A percentile compares a stretch with the other conserved stretches of the same genome.
Conservation (phyloP, 2,797 vertebrate genomes). For the Sebastes trivittatus region DNA sequence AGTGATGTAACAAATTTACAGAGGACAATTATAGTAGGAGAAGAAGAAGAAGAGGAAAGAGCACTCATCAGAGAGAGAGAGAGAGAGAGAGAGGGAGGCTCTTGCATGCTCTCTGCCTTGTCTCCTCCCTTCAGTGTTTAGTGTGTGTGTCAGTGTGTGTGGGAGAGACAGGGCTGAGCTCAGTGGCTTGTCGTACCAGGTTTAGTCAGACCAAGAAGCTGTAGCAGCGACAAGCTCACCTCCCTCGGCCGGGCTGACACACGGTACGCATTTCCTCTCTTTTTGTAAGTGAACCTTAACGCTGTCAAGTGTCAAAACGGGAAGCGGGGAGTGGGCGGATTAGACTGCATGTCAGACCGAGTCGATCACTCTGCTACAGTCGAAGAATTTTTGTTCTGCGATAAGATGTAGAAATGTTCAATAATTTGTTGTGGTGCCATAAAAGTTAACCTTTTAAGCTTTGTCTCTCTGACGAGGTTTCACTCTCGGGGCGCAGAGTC, state of each 20-base stretch:
- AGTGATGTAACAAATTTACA: conserved; percentile 9
- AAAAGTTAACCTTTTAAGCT: neutral
- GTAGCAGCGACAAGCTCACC: conserved; percentile 30
- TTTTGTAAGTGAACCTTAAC: conserved; percentile 22
- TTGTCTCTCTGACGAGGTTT: neutral
- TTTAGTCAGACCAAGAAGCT: conserved; percentile 40
- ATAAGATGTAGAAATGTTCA: neutral
- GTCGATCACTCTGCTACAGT: neutral
- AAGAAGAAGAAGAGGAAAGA: conserved; percentile 7
- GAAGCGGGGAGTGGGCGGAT: conserved; percentile 5
- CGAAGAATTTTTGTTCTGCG: neutral
- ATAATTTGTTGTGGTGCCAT: neutral
- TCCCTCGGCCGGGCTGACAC: conserved; percentile 21
- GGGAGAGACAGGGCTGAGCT: conserved; percentile 37
- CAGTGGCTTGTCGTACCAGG: conserved; percentile 42
- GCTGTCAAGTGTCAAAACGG: conserved; percentile 5
- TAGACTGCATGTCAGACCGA: neutral
- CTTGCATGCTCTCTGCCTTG: conserved; percentile 21
- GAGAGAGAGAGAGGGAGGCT: conserved; percentile 12
- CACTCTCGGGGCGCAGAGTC: neutral
- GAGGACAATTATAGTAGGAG: conserved; percentile 6
- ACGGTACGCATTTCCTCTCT: conserved; percentile 58
- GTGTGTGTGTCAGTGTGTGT: neutral
- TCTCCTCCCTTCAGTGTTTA: conserved; percentile 56
- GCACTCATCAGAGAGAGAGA: conserved; percentile 2